Evolutionary conservation across 2,113 vertebrate species (phyloP), one percentile per base, ranked within the genome.

Genomic region (Aegypius monachus): DNA sequence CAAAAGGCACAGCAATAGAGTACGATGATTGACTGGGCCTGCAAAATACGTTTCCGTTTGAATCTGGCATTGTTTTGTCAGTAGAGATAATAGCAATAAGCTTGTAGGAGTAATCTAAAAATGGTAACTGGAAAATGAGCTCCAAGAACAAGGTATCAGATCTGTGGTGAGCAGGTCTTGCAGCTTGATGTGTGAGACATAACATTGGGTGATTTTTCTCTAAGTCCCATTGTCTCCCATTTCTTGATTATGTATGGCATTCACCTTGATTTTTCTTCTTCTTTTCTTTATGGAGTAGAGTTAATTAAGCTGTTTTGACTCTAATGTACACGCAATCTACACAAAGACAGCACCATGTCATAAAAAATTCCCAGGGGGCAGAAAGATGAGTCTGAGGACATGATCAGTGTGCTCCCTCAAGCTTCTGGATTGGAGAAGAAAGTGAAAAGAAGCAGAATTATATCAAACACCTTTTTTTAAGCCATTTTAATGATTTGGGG

Each of bases 311-410:
- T 40, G 34, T 43, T 87, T 73, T 66, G 50, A 34, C 27, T 36
- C 8, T n/a, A 13, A 45, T 16, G 32, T 56, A 42, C 23, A 34
- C 0, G 5, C 0, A 3, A n/a, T 23, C 55, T 48, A 66, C 45
- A 66, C 5, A 14, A 67, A 31, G 34, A 80, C 29, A 80, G 13
- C 32, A 43, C 34, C 0, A 4, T 31, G 55, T 19, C 20, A 8
- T 78, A 45, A 71, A 53, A 90, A 48, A 13, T 70, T 53, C n/a
- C 74, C 73, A 67, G 61, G 43, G 74, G 45, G 45, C 55, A 87
- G 55, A 48, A 92, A 47, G 62, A 11, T 65, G 31, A 75, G 32
- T 47, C 45, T 81, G 42, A 81, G 55, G 32, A 47, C 29, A 32
- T 14, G 55, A 84, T 50, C 73, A 50, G 6, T 5, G 34, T 14